Evolutionary conservation across 2,797 vertebrate species (phyloP).

Genomic region (Oreochromis grahami): DNA sequence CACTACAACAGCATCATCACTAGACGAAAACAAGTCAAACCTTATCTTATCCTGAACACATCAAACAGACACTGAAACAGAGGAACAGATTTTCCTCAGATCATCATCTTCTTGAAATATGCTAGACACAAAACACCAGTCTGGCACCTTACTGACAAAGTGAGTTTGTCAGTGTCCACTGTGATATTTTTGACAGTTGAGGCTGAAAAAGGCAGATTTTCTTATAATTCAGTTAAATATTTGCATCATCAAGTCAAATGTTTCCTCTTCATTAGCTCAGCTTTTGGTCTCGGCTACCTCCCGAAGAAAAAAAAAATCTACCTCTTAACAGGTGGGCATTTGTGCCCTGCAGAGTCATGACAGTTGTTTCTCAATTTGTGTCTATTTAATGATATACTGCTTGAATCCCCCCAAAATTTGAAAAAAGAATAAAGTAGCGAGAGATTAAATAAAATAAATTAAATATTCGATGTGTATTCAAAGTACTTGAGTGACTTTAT

Average conservation of each 20-base stretch:
- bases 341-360: neutral
- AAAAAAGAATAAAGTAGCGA: neutral
- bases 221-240: neutral
- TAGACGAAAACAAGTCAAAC: conserved; percentile 14
- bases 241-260: neutral
- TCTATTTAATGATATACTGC: neutral
- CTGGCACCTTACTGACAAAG: neutral
- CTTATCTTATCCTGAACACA: conserved; percentile 8
- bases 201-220: neutral
- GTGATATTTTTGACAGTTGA: neutral
- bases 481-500: neutral
- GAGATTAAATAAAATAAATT: neutral
- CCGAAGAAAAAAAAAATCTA: neutral
- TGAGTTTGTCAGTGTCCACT: neutral
- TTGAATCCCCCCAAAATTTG: neutral
- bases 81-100: neutral
- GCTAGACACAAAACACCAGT: neutral
- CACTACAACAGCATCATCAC: neutral
- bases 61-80: neutral
- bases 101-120: neutral
- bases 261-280: too few species aligned
- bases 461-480: neutral
- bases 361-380: neutral
- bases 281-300: neutral
- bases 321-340: neutral